Evolutionary conservation across 2,888 invertebrate genomes (phyloP).

Genomic region (Latrodectus hesperus): DNA sequence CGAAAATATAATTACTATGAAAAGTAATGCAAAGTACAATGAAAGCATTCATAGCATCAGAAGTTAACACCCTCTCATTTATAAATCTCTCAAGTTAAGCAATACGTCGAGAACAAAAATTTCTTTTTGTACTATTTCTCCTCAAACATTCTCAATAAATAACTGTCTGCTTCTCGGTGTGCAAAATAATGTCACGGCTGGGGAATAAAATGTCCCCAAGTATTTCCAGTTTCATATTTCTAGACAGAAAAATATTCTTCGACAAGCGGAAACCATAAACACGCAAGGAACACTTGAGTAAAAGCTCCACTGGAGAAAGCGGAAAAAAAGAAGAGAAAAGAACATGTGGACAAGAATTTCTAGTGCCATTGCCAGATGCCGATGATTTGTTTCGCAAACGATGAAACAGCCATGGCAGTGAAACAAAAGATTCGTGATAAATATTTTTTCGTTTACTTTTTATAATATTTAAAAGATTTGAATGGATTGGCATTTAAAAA

Average conservation of each 20-base stretch:
- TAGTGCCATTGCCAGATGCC: not conserved
- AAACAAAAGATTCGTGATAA: not conserved
- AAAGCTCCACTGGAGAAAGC: not conserved
- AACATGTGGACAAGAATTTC: not conserved
- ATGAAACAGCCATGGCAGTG: not conserved
- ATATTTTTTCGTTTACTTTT: not conserved
- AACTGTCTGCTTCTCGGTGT: not conserved
- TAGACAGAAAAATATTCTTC: not conserved
- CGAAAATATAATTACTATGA: no score
- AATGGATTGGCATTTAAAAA: no score
- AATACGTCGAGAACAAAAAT: no score
- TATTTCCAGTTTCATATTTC: not conserved
- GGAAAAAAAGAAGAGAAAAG: not conserved
- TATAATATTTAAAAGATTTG: no score
- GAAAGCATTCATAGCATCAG: no score
- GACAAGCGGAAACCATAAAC: conserved; percentile 5
- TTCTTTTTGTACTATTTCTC: no score
- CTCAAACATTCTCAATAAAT: not conserved
- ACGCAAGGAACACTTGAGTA: not conserved
- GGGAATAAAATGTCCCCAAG: not conserved
- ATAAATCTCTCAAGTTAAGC: no score
- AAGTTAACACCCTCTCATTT: no score
- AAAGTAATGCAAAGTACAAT: no score
- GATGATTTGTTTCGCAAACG: not conserved
- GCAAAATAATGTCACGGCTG: not conserved